Conservation (phyloP, 2,888 invertebrate species). For the Holacanthella duospinosa region DNA sequence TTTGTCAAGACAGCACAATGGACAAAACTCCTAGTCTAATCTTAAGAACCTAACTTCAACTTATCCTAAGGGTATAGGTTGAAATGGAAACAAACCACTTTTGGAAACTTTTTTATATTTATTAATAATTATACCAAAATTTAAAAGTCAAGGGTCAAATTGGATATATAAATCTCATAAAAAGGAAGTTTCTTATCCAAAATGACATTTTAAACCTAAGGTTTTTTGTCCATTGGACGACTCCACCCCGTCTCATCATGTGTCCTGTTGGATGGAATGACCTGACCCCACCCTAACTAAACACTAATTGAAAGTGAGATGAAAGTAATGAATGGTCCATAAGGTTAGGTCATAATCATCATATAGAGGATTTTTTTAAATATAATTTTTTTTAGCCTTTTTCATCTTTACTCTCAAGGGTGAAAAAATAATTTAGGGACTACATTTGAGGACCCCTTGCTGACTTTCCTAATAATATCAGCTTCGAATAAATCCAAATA, state of each 20-base stretch:
- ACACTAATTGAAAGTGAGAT: conserved; percentile 10
- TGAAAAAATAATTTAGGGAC: conserved; percentile 28
- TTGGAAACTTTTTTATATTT: no score
- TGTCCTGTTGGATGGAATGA: conserved; percentile 19
- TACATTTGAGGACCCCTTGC: conserved; percentile 13
- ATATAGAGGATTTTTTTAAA: neutral
- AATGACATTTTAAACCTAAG: conserved; percentile 21
- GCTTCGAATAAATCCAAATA: neutral
- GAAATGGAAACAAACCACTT: no score
- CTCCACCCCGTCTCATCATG: neutral
- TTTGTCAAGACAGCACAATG: no score
- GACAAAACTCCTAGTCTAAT: no score
- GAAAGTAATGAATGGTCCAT: conserved; percentile 3
- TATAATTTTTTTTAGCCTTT: neutral
- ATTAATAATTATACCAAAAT: neutral
- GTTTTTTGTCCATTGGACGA: neutral
- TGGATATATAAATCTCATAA: conserved; percentile 7
- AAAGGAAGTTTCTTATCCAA: conserved; percentile 32
- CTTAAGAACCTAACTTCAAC: no score
- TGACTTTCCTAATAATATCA: conserved; percentile 1
- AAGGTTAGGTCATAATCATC: conserved; percentile 5
- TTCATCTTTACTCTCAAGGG: conserved; percentile 18
- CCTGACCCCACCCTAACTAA: conserved; percentile 32
- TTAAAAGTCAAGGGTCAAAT: neutral
- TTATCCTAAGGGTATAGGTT: no score